Evolutionary conservation across 2,113 vertebrate species (phyloP), one percentile per base, ranked within the genome.

Genomic region (Lasiurus cinereus): DNA sequence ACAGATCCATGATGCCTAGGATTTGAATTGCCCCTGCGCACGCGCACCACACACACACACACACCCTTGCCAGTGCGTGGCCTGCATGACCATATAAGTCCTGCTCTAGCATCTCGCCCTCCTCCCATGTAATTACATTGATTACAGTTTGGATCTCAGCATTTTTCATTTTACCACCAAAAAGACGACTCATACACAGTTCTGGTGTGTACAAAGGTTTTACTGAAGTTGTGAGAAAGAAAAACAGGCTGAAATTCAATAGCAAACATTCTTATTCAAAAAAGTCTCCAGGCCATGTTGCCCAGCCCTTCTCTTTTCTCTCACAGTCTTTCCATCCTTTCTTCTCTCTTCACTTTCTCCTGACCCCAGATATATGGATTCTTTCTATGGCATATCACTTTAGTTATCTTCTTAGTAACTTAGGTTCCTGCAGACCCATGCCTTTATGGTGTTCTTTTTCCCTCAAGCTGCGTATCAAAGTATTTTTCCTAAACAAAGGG

Each of bases 401-500:
- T 29, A 67, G 14, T 50, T 79, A 16, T 22, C 78, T 54, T 76
- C 66, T 76, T 46, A 27, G 27, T 86, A 64, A 22, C n/a, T 80
- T 18, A 27, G 8, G 11, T 24, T 88, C 46, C 83, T 52, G 6
- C 13, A 73, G 43, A 91, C 29, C 72, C 15, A 33, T 27, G 54
- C 69, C 16, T 16, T 39, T 76, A 5, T 29, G n/a, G 19, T 80
- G 46, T 94, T 84, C 21, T 67, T 31, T 82, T 92, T 50, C 39
- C 82, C 46, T 95, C 24, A 14, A 74, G 29, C 43, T 48, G 39
- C 15, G 79, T 29, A 52, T 83, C 62, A 91, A 56, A 89, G 43
- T 66, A 52, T 73, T 74, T 78, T 82, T 76, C 27, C 73, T 43
- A 85, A 74, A 79, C 43, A 90, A 86, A 95, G 31, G 84, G 33